Base-by-base conservation (phyloP, 2,113 vertebrate species). In the Notarius quadriscutis region DNA sequence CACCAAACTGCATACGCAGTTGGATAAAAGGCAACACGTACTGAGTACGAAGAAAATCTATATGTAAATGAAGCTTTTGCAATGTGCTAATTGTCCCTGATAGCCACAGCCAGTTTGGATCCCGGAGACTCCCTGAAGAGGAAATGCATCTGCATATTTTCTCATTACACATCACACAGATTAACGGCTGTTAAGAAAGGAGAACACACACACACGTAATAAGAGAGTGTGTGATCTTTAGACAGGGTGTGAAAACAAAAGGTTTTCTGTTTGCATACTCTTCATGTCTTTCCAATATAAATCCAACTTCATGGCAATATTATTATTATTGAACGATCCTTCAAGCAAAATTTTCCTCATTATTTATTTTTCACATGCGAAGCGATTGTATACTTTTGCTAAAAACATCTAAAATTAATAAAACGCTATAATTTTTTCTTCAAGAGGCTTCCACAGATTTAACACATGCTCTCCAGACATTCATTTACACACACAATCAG, bases 401-500 rank as follows among this genome's bases (percentile, higher is more conserved):
- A 17, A 74, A 20, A 74, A 69, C 30, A 27, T 30, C 63, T 27
- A 11, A 27, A n/a, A 12, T 27, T n/a, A 67, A 4, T 30, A 69
- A 27, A 69, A 14, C 1, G 65, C 3, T 20, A 48, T 17, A 8
- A 20, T 41, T 75, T 12, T 51, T 4, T 50, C 72, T 51, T 12
- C 18, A 25, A 72, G 41, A 20, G 15, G 1, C 74, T 57, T 79
- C 51, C 12, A 27, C 22, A 15, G 25, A 53, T 78, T 55, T 55
- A 53, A 27, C 51, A 17, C 50, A 27, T 53, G 41, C 41, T 55
- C 25, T 55, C 25, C 12, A n/a, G 25, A 25, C 51, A 55, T 17
- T 55, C 6, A 55, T 78, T 78, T 78, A 27, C 75, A 78, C 71
- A 74, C 75, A 78, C 75, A 55, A 53, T 55, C 50, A 78, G 25